A percentile compares a stretch with the other conserved stretches of the same genome.
phyloP scores from a whole-genome alignment of 1,140 invertebrate genomes.

The Drosophila dunni region DNA sequence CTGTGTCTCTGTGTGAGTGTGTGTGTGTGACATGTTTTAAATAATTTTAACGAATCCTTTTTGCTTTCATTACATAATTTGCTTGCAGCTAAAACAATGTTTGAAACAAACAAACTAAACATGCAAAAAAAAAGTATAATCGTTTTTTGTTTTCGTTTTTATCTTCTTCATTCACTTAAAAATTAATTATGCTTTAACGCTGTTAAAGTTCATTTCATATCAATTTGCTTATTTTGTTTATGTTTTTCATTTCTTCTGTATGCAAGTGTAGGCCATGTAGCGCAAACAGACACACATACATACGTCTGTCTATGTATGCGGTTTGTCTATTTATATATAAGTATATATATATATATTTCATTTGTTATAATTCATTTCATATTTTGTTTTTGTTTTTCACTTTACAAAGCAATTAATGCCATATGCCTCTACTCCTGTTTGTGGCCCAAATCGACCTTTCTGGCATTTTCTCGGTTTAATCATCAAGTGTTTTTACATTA shows the following conservation, averaged over 20 bases:
- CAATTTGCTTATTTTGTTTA: slow-evolving; percentile 24
- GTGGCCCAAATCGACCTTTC: neutral
- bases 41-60: slow-evolving; percentile 70
- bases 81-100: slow-evolving; percentile 82
- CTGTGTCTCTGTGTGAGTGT: slow-evolving; percentile 38
- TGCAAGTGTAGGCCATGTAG: slow-evolving; percentile 47
- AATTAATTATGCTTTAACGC: slow-evolving; percentile 59
- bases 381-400: slow-evolving; percentile 9
- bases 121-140: slow-evolving; percentile 57
- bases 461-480: slow-evolving; percentile 22
- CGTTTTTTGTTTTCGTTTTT: slow-evolving; percentile 21
- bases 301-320: slow-evolving; percentile 15
- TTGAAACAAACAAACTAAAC: slow-evolving; percentile 66
- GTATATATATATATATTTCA: slow-evolving; percentile 18
- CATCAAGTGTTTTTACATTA: slow-evolving; percentile 59
- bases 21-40: slow-evolving; percentile 59
- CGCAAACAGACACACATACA: slow-evolving; percentile 22
- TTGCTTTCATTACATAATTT: slow-evolving; percentile 73
- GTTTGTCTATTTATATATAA: slow-evolving; percentile 24
- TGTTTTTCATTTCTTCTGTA: slow-evolving; percentile 12
- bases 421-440: slow-evolving; percentile 4
- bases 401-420: slow-evolving; percentile 50
- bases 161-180: slow-evolving; percentile 58
- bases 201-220: slow-evolving; percentile 55
- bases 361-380: slow-evolving; percentile 18